These are phyloP conservation scores for Gobionotothen gibberifrons DNA, from an alignment of 2,797 vertebrate genomes.

Conservation along the genomic window DNA sequence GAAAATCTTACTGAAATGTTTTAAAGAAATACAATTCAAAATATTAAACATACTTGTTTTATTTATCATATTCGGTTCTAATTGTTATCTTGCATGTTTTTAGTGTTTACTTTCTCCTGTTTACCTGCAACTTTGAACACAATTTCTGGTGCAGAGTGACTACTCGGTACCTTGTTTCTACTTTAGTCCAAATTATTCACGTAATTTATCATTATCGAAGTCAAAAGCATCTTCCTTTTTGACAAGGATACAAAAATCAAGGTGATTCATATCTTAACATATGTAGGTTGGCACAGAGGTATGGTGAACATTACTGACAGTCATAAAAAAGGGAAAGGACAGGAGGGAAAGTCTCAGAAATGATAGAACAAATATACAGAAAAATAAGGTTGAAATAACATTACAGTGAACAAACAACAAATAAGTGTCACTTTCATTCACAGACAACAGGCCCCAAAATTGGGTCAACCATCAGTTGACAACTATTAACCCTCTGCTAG, in stretches of 20 bases:
- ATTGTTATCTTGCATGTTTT: neutral
- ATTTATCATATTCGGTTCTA: neutral
- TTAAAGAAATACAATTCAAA: neutral
- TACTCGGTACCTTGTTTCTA: neutral
- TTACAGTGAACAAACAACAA: neutral
- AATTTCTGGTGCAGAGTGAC: neutral
- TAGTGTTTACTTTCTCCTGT: too few relatives aligned
- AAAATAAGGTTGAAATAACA: neutral
- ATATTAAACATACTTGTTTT: neutral
- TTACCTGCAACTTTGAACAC: neutral
- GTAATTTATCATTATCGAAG: neutral
- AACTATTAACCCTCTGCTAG: neutral
- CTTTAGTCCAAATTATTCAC: neutral
- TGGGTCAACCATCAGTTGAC: neutral
- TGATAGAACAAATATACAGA: neutral
- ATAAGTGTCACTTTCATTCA: constrained; percentile 1
- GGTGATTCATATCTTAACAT: neutral
- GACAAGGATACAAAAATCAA: neutral
- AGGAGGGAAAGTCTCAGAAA: neutral
- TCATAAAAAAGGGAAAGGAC: neutral
- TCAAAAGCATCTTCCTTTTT: neutral
- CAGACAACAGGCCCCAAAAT: neutral
- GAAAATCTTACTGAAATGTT: neutral
- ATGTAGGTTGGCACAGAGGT: neutral
- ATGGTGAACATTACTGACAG: neutral